Evolutionary conservation across 1,140 invertebrate species (phyloP).

Genomic region (Drosophila setifemur): DNA sequence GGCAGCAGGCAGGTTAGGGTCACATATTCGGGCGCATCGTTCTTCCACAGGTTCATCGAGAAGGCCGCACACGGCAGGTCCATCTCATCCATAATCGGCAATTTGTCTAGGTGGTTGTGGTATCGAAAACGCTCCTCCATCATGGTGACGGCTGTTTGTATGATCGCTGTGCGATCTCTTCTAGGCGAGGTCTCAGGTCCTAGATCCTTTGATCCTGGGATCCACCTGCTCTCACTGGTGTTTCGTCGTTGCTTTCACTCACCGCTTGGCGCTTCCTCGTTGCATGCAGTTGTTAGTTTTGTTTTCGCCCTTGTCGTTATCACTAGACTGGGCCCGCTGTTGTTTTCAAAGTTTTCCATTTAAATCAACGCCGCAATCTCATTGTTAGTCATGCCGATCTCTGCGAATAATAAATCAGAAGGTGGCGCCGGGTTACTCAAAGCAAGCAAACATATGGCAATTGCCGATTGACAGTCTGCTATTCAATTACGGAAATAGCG

Average conservation of each 20-base stretch:
- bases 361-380: slow-evolving; percentile 55
- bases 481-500: slow-evolving; percentile 28
- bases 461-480: slow-evolving; percentile 2
- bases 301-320: slow-evolving; percentile 18
- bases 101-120: no score
- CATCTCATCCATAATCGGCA: not conserved
- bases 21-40: slow-evolving; percentile 83
- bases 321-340: slow-evolving; percentile 26
- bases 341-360: slow-evolving; percentile 57
- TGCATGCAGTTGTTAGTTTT: slow-evolving; percentile 39
- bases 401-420: slow-evolving; percentile 47
- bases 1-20: slow-evolving; percentile 92
- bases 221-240: not conserved
- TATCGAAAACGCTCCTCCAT: no score
- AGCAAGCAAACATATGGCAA: slow-evolving; percentile 30
- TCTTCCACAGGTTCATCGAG: slow-evolving; percentile 69
- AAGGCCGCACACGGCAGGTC: slow-evolving; percentile 23
- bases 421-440: slow-evolving; percentile 45
- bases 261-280: slow-evolving; percentile 28
- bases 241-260: not conserved
- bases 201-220: not conserved
- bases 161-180: no score
- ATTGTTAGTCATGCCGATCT: slow-evolving; percentile 42
- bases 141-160: not conserved
- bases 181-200: no score